Evolutionary conservation across 2,797 vertebrate genomes (phyloP).

Genomic region (Microtus agrestis): DNA sequence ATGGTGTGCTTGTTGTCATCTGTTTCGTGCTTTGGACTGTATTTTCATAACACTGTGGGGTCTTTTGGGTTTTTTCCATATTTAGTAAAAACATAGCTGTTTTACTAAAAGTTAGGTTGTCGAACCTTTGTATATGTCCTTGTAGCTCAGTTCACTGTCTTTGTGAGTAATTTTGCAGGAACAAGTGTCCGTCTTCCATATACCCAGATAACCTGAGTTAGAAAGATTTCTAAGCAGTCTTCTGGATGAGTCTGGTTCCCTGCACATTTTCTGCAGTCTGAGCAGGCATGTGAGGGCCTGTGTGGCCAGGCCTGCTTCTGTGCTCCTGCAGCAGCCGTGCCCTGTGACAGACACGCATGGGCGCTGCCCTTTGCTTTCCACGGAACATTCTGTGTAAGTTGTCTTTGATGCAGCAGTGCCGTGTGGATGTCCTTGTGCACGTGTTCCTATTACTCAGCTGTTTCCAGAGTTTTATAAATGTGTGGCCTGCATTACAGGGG

Average conservation of each 20-base stretch:
- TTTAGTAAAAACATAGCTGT: constrained; percentile 37
- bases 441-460: not conserved
- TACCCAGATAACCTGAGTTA: constrained; percentile 18
- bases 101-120: constrained; percentile 39
- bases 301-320: constrained; percentile 42
- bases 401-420: constrained; percentile 30
- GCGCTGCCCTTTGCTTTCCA: constrained; percentile 44
- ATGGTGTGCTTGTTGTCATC: not conserved
- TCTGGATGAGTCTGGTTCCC: constrained; percentile 43
- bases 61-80: constrained; percentile 27
- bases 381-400: constrained; percentile 41
- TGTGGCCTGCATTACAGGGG: not conserved
- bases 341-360: constrained; percentile 29
- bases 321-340: not conserved
- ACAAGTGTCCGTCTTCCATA: constrained; percentile 1
- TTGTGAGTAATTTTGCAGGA: constrained; percentile 9
- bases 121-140: not conserved
- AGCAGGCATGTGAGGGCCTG: constrained; percentile 19
- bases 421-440: constrained; percentile 21
- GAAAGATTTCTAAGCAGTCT: constrained; percentile 22
- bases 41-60: constrained; percentile 31
- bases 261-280: not conserved
- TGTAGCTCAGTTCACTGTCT: not conserved
- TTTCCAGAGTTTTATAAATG: constrained; percentile 38
- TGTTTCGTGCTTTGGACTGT: not conserved